phyloP scores from a whole-genome alignment of 2,797 vertebrate genomes.

The Alcedo quadribrachys region DNA sequence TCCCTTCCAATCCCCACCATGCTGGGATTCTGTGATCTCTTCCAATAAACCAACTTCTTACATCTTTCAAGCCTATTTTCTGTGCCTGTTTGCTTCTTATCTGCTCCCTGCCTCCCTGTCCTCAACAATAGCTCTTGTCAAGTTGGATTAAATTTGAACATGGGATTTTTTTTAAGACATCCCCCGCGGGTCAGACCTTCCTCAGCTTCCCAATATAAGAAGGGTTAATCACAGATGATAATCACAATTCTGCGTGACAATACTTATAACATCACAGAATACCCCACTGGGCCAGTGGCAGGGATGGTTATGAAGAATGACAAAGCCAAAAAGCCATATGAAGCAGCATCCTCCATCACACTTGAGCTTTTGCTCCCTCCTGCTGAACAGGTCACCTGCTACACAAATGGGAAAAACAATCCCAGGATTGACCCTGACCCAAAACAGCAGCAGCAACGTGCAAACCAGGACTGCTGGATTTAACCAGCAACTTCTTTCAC shows the following conservation, averaged over 20 bases:
- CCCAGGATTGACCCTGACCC: neutral
- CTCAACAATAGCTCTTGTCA: conserved; percentile 44
- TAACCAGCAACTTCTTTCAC: neutral
- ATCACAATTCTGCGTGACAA: conserved; percentile 15
- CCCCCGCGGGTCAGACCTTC: neutral
- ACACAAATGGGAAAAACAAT: accelerated
- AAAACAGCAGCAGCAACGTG: accelerated
- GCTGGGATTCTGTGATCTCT: neutral
- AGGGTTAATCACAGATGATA: conserved; percentile 37
- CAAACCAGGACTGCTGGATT: neutral
- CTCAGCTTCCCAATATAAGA: neutral
- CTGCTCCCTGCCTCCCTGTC: neutral
- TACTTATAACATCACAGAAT: neutral
- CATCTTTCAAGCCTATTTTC: neutral
- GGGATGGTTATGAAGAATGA: neutral
- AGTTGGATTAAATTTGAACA: conserved; percentile 35
- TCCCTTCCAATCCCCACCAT: neutral
- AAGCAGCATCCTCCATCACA: neutral
- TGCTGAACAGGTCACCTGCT: neutral
- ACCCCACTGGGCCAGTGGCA: neutral
- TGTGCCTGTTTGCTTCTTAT: neutral
- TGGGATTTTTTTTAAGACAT: neutral
- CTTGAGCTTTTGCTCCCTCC: neutral
- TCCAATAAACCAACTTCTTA: neutral
- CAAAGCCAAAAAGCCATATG: neutral